Conservation (phyloP, 2,797 vertebrate genomes). For the Carapus acus region DNA sequence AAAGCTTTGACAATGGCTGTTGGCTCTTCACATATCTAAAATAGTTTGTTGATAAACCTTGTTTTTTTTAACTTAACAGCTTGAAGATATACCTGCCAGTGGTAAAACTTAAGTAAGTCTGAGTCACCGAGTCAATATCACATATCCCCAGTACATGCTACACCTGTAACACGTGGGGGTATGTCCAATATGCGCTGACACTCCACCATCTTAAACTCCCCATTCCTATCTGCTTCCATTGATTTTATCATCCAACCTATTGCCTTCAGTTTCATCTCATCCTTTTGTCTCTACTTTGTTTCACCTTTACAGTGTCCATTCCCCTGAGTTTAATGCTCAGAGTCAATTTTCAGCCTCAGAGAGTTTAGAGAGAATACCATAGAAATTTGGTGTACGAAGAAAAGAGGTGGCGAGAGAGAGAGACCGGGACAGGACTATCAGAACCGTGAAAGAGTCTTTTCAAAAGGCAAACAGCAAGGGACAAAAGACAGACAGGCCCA, state of each 20-base stretch:
- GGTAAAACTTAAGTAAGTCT: too few relatives aligned
- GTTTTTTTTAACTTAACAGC: too few relatives aligned
- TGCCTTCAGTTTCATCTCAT: conserved; percentile 10
- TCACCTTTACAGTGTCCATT: conserved; percentile 44
- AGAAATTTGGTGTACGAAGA: too few relatives aligned
- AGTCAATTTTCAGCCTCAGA: conserved; percentile 52
- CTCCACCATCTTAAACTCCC: not conserved
- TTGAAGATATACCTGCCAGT: too few relatives aligned
- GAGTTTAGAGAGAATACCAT: conserved; percentile 19
- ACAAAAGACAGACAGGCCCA: conserved; percentile 5
- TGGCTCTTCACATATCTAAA: too few relatives aligned
- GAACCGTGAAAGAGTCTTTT: conserved; percentile 2
- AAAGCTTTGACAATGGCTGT: too few relatives aligned
- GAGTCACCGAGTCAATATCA: too few relatives aligned
- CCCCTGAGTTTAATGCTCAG: conserved; percentile 44
- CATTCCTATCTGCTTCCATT: not conserved
- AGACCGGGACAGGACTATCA: conserved; percentile 21
- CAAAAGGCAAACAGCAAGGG: not conserved
- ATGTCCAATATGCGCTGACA: too few relatives aligned
- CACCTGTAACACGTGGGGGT: too few relatives aligned
- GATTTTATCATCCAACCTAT: conserved; percentile 10
- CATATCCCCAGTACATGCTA: too few relatives aligned
- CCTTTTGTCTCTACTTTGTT: conserved; percentile 44
- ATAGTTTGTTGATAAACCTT: too few relatives aligned
- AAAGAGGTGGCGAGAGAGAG: conserved; percentile 12